Evolutionary conservation across 1,140 invertebrate species (phyloP).

Genomic region (Drosophila pallidifrons): DNA sequence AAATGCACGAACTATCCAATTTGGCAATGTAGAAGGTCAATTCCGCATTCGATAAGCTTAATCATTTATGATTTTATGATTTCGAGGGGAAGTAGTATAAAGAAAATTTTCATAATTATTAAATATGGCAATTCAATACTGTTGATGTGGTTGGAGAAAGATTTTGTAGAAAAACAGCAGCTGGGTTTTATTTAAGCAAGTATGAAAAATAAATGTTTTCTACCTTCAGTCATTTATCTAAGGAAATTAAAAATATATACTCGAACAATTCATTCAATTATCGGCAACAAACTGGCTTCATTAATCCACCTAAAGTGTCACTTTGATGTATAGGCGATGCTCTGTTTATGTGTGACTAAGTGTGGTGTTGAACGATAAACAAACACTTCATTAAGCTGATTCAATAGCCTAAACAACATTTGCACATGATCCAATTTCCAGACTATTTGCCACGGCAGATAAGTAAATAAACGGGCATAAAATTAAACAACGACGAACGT

Average conservation of each 20-base stretch:
- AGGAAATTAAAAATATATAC: not conserved
- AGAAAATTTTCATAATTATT: not conserved
- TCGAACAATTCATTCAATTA: not conserved
- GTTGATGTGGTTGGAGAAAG: not conserved
- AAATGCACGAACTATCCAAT: constrained; percentile 42
- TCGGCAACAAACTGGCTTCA: constrained; percentile 21
- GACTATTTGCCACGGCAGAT: constrained; percentile 26
- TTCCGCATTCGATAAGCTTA: constrained; percentile 30
- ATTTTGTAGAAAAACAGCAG: not conserved
- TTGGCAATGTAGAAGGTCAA: constrained; percentile 57
- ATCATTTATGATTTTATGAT: constrained; percentile 4
- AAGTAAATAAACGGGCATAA: constrained; percentile 55
- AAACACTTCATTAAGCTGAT: constrained; percentile 28
- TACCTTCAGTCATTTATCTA: not conserved
- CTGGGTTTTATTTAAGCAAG: not conserved
- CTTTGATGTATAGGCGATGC: not conserved
- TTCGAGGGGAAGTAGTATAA: not conserved
- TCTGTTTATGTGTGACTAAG: constrained; percentile 6
- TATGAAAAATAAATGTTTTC: too few species aligned
- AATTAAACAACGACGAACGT: constrained; percentile 66
- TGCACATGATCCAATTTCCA: constrained; percentile 48
- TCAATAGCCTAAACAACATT: constrained; percentile 16
- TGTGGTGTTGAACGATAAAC: constrained; percentile 9
- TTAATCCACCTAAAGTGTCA: constrained; percentile 21
- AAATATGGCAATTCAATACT: not conserved